Percentiles rank a stretch among this genome's conserved stretches.
These are phyloP conservation scores for Scomber colias DNA, from an alignment of 2,113 vertebrate species.

Conservation along the genomic window DNA sequence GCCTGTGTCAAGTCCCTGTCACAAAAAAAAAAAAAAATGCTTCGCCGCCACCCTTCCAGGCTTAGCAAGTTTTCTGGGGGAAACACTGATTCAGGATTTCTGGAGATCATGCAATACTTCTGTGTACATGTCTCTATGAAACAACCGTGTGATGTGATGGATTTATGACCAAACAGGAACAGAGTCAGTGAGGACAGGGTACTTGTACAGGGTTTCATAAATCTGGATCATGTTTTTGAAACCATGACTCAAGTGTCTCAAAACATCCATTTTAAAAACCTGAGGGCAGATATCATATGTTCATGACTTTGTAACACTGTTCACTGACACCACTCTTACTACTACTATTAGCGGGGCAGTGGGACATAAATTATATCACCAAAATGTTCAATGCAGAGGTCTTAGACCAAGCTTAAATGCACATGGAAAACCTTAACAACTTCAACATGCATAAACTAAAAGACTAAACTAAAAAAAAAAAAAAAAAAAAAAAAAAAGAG, in stretches of 20 bases:
- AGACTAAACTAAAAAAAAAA: no score
- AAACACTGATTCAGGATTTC: neutral
- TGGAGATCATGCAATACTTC: conserved; percentile 42
- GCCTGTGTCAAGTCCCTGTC: no score
- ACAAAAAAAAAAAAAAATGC: no score
- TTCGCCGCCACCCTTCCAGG: no score
- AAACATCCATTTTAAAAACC: conserved; percentile 14
- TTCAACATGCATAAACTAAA: neutral
- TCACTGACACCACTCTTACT: neutral
- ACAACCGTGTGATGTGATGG: neutral
- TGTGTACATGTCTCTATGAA: neutral
- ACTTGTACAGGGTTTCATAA: conserved; percentile 11
- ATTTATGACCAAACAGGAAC: conserved; percentile 10
- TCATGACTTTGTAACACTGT: conserved; percentile 15
- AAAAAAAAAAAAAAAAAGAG: no score
- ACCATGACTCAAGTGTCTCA: neutral
- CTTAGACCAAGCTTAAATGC: neutral
- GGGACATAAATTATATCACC: conserved; percentile 4
- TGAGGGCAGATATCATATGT: neutral
- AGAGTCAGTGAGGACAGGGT: neutral
- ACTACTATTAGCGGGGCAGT: neutral
- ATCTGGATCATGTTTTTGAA: conserved; percentile 36
- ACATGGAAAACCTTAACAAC: neutral
- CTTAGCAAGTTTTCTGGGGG: no score
- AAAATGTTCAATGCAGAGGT: neutral